These are phyloP conservation scores for Drosophila sp. DNA, from an alignment of 1,140 invertebrate genomes.

Conservation along the genomic window DNA sequence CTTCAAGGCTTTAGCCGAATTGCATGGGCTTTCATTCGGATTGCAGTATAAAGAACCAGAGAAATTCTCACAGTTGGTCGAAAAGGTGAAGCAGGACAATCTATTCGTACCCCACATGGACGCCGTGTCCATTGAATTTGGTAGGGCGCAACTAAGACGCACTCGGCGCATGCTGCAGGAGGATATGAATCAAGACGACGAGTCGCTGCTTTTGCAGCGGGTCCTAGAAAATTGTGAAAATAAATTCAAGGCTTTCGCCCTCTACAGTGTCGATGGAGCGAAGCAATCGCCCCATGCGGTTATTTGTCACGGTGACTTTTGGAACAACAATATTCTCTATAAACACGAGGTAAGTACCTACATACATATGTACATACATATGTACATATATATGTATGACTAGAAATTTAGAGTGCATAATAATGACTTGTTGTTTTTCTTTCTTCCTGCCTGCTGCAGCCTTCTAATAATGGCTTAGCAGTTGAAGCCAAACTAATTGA, in stretches of 20 bases:
- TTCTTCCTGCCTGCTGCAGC: conserved; percentile 14
- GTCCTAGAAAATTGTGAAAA: conserved; percentile 43
- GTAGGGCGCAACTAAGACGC: conserved; percentile 49
- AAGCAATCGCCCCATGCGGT: conserved; percentile 47
- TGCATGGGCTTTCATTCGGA: conserved; percentile 61
- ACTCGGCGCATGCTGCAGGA: conserved; percentile 39
- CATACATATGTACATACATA: neutral
- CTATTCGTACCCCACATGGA: conserved; percentile 53
- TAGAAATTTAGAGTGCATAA: neutral
- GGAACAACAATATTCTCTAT: conserved; percentile 70
- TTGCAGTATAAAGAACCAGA: conserved; percentile 40
- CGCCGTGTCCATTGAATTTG: conserved; percentile 59
- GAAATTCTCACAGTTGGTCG: conserved; percentile 34
- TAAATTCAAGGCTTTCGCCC: conserved; percentile 46
- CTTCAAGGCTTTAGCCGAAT: conserved; percentile 51
- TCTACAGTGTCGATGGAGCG: conserved; percentile 50
- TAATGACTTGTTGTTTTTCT: neutral
- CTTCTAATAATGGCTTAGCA: conserved; percentile 11
- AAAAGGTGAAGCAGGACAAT: conserved; percentile 48
- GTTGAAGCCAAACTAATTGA: conserved; percentile 83
- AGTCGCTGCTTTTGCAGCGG: conserved; percentile 15
- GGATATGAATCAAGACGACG: neutral
- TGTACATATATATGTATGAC: no score
- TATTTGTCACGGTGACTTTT: conserved; percentile 70
- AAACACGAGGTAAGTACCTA: conserved; percentile 45